Percentiles rank a stretch among this genome's conserved stretches.
These are phyloP conservation scores for Eueides isabella DNA, from an alignment of 1,140 invertebrate genomes.

Conservation along the genomic window DNA sequence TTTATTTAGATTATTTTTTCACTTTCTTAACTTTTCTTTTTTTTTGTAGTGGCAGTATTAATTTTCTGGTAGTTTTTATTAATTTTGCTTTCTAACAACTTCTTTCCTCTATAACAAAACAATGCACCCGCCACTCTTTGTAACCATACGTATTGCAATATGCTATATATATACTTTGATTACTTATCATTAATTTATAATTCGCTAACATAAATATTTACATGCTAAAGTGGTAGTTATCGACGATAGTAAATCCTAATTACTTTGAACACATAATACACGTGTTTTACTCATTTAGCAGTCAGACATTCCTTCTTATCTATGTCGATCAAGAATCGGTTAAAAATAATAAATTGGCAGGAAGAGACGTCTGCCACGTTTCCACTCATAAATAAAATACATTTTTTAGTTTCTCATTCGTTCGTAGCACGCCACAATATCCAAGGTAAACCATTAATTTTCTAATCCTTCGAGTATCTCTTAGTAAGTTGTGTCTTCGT, in stretches of 20 bases:
- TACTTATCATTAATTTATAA: not conserved
- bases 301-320: constrained; percentile 21
- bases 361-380: constrained; percentile 25
- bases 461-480: constrained; percentile 29
- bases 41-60: too few relatives aligned
- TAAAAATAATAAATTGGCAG: constrained; percentile 34
- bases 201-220: not conserved
- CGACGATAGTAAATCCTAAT: not conserved
- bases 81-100: too few relatives aligned
- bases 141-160: not conserved
- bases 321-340: constrained; percentile 23
- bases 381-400: constrained; percentile 22
- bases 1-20: too few relatives aligned
- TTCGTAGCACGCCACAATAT: constrained; percentile 14
- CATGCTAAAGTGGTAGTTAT: not conserved
- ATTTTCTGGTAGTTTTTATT: too few relatives aligned
- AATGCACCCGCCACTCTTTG: too few relatives aligned
- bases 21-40: too few relatives aligned
- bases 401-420: constrained; percentile 12
- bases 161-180: not conserved
- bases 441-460: constrained; percentile 27
- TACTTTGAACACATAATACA: constrained; percentile 6
- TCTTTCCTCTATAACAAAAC: too few relatives aligned
- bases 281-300: constrained; percentile 13
- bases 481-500: constrained; percentile 26